These are phyloP conservation scores for Rhinophrynus dorsalis DNA, from an alignment of 2,797 vertebrate genomes.

Conservation along the genomic window DNA sequence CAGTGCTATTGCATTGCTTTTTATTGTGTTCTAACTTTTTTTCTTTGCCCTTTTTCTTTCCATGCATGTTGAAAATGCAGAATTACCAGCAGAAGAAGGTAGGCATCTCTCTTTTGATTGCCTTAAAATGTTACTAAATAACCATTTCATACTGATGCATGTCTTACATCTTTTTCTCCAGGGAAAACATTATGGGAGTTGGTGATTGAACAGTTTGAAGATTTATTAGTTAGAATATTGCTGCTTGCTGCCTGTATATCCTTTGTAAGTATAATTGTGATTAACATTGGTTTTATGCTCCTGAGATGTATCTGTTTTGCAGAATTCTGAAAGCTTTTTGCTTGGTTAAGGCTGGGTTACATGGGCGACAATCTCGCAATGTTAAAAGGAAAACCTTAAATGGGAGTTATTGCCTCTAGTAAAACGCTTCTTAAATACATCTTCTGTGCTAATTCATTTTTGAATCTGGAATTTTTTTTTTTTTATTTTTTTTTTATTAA, in stretches of 20 bases:
- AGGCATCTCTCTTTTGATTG: constrained; percentile 52
- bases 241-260: constrained; percentile 97
- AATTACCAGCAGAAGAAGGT: constrained; percentile 97
- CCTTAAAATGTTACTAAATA: constrained; percentile 10
- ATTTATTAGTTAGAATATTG: constrained; percentile 95
- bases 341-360: too few relatives aligned
- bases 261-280: constrained; percentile 86
- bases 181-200: constrained; percentile 96
- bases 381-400: too few relatives aligned
- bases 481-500: too few relatives aligned
- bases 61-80: constrained; percentile 63
- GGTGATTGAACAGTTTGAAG: constrained; percentile 97
- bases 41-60: constrained; percentile 47
- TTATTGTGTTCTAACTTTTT: constrained; percentile 14
- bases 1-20: too few relatives aligned
- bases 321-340: too few relatives aligned
- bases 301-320: too few relatives aligned
- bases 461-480: too few relatives aligned
- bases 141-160: neutral
- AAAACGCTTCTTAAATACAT: too few relatives aligned
- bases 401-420: too few relatives aligned
- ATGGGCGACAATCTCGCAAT: too few relatives aligned
- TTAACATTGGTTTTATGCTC: too few relatives aligned
- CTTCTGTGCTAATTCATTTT: too few relatives aligned
- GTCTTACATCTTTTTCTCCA: constrained; percentile 60